Evolutionary conservation across 2,888 invertebrate species (phyloP).

Genomic region (Amphipoea lucens): DNA sequence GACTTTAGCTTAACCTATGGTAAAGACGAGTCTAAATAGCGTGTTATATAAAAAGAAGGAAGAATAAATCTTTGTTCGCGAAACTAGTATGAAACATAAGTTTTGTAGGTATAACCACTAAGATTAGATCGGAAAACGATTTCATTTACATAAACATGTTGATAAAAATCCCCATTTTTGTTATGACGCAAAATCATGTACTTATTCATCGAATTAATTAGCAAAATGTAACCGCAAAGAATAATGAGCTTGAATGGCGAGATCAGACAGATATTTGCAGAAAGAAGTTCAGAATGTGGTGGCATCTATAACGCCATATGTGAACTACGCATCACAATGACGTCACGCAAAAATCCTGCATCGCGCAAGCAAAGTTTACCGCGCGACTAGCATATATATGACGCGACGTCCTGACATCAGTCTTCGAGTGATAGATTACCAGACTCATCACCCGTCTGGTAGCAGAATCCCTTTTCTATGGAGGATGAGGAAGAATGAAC

Average conservation of each 20-base stretch:
- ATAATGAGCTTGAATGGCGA: background rate
- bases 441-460: background rate
- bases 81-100: background rate
- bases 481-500: background rate
- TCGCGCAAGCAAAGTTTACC: background rate
- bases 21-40: background rate
- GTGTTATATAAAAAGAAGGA: background rate
- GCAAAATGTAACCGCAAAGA: background rate
- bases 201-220: background rate
- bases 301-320: background rate
- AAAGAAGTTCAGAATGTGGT: background rate
- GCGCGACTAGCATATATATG: background rate
- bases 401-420: background rate
- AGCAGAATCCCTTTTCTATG: background rate
- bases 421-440: background rate
- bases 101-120: background rate
- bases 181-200: background rate
- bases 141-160: constrained; percentile 9
- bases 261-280: background rate
- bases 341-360: background rate
- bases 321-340: background rate
- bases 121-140: constrained; percentile 10
- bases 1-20: background rate
- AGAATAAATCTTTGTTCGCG: background rate
- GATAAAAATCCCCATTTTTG: constrained; percentile 2